Conservation (phyloP, 2,797 vertebrate genomes). For the Taenioides sp. region DNA sequence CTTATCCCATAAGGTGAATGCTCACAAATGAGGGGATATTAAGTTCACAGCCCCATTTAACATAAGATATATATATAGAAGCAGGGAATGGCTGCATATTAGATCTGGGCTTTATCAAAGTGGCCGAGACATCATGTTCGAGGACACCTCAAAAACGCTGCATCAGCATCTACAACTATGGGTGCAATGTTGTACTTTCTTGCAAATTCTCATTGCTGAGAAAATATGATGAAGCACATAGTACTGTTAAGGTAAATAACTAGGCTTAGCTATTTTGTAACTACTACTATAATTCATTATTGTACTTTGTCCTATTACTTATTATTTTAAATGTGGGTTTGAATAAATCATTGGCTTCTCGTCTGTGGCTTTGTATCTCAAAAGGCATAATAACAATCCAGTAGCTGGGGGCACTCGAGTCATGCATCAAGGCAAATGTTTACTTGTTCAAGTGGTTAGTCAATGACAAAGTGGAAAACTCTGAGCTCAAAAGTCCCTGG, state of each 20-base stretch:
- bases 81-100: conserved; percentile 8
- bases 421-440: conserved; percentile 76
- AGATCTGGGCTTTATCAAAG: conserved; percentile 60
- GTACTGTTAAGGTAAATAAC: background rate
- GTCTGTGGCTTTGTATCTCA: conserved; percentile 59
- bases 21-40: conserved; percentile 49
- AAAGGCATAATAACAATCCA: conserved; percentile 71
- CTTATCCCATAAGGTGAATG: conserved; percentile 68
- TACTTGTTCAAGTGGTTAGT: conserved; percentile 74
- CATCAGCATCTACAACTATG: conserved; percentile 60
- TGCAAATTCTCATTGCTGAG: conserved; percentile 28
- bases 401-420: conserved; percentile 62
- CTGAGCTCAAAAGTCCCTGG: conserved; percentile 49
- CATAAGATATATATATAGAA: too few relatives aligned
- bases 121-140: conserved; percentile 71
- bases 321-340: conserved; percentile 25
- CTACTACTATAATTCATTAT: too few relatives aligned
- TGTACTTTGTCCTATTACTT: conserved; percentile 14
- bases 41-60: conserved; percentile 25
- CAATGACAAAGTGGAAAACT: conserved; percentile 74
- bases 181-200: conserved; percentile 53
- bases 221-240: conserved; percentile 17
- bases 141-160: conserved; percentile 67
- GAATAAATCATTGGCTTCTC: conserved; percentile 55
- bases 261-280: too few relatives aligned